Conservation (phyloP, 1,140 invertebrate species). For the Drosophila jambulina region DNA sequence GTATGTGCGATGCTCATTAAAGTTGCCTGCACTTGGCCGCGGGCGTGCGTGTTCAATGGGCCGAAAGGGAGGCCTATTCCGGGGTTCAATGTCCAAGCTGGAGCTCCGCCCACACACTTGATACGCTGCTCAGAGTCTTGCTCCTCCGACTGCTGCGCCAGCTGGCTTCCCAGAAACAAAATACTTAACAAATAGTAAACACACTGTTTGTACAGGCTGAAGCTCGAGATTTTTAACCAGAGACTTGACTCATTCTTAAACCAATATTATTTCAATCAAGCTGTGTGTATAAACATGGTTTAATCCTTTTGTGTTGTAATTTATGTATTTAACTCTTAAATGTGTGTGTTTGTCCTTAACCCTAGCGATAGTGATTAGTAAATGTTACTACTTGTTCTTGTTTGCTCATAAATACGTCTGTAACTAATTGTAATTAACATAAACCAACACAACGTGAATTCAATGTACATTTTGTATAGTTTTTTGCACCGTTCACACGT, state of each 20-base stretch:
- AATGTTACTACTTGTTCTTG: slow-evolving; percentile 57
- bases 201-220: slow-evolving; percentile 27
- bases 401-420: slow-evolving; percentile 49
- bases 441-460: slow-evolving; percentile 54
- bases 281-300: slow-evolving; percentile 19
- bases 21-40: slow-evolving; percentile 40
- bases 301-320: slow-evolving; percentile 27
- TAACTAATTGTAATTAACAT: slow-evolving; percentile 72
- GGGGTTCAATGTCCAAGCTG: slow-evolving; percentile 57
- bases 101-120: slow-evolving; percentile 46
- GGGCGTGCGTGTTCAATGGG: slow-evolving; percentile 72
- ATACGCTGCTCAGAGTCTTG: slow-evolving; percentile 34
- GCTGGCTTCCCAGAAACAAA: slow-evolving; percentile 10
- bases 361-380: slow-evolving; percentile 35
- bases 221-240: not conserved
- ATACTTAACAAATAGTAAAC: slow-evolving; percentile 13
- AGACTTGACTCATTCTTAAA: slow-evolving; percentile 11
- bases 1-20: slow-evolving; percentile 34
- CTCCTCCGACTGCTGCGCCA: not conserved
- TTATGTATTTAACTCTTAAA: slow-evolving; percentile 7
- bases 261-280: slow-evolving; percentile 7
- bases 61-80: slow-evolving; percentile 40
- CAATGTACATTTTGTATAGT: slow-evolving; percentile 78
- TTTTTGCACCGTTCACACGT: slow-evolving; percentile 77
- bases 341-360: slow-evolving; percentile 50